A percentile compares a stretch with the other conserved stretches of the same genome.
Conservation (phyloP, 2,888 invertebrate species). For the Drosophila kambysellisi region DNA sequence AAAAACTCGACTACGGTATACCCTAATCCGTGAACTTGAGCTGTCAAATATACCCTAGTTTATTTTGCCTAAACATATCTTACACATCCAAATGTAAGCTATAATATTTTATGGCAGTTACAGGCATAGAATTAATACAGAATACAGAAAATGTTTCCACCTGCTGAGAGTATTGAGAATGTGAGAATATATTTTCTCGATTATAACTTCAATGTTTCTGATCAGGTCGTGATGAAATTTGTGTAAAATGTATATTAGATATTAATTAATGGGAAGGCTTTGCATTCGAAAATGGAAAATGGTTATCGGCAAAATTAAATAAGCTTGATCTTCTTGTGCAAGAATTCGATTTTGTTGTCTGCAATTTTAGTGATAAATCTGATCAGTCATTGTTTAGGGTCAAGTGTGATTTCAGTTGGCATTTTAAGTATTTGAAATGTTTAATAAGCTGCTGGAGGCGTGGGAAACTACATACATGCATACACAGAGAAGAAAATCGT, state of each 20-base stretch:
- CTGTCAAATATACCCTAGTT: neutral
- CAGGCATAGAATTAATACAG: neutral
- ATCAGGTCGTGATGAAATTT: neutral
- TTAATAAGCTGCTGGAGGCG: constrained; percentile 7
- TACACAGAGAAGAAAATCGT: constrained; percentile 5
- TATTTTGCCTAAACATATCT: neutral
- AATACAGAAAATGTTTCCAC: neutral
- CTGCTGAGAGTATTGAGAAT: neutral
- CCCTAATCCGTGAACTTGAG: neutral
- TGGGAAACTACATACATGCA: neutral
- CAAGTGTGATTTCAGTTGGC: constrained; percentile 1
- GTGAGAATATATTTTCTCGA: neutral
- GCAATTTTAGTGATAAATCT: neutral
- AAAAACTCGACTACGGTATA: neutral
- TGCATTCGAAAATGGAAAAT: too few relatives aligned
- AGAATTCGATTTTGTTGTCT: too few relatives aligned
- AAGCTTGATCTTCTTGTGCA: too few relatives aligned
- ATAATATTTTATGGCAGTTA: neutral
- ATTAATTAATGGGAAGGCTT: neutral
- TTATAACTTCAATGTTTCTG: neutral
- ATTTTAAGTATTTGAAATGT: constrained; percentile 22
- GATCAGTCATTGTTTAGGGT: neutral
- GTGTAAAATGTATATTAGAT: neutral
- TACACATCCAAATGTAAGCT: neutral
- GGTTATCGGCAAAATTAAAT: too few relatives aligned